Evolutionary conservation across 2,888 invertebrate genomes (phyloP).

Genomic region (Drosophila hawaiiensis): DNA sequence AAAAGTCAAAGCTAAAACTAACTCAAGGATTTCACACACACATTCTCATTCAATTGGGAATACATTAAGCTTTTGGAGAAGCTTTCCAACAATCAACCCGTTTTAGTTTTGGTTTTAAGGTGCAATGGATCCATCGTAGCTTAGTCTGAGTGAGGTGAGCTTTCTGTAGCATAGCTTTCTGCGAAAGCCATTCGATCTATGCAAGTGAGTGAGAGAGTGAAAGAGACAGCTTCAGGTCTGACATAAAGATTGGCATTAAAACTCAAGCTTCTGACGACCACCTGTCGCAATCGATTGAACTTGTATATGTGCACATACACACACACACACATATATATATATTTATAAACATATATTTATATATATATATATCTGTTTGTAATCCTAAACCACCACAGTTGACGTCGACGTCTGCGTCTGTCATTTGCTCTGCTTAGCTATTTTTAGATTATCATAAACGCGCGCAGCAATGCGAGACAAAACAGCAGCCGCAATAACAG

Average conservation of each 20-base stretch:
- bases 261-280: slow-evolving; percentile 16
- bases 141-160: background rate
- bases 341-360: background rate
- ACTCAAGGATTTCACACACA: slow-evolving; percentile 15
- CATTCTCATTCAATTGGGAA: slow-evolving; percentile 30
- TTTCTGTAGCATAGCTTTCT: slow-evolving; percentile 54
- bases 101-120: background rate
- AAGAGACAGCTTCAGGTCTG: background rate
- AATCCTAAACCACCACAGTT: slow-evolving; percentile 41
- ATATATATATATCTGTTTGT: slow-evolving; percentile 19
- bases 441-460: slow-evolving; percentile 55
- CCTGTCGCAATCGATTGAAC: slow-evolving; percentile 34
- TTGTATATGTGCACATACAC: background rate
- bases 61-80: slow-evolving; percentile 22
- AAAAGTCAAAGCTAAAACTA: slow-evolving; percentile 16
- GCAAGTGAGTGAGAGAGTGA: background rate
- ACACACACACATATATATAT: too few relatives aligned
- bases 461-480: slow-evolving; percentile 41
- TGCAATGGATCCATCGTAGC: background rate
- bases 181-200: slow-evolving; percentile 19
- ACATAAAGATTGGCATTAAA: background rate
- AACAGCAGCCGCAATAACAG: slow-evolving; percentile 27
- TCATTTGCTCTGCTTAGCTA: slow-evolving; percentile 57
- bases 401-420: slow-evolving; percentile 21
- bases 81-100: slow-evolving; percentile 8